These are phyloP conservation scores for Loriculus beryllinus DNA, from an alignment of 2,797 vertebrate species.

Conservation along the genomic window DNA sequence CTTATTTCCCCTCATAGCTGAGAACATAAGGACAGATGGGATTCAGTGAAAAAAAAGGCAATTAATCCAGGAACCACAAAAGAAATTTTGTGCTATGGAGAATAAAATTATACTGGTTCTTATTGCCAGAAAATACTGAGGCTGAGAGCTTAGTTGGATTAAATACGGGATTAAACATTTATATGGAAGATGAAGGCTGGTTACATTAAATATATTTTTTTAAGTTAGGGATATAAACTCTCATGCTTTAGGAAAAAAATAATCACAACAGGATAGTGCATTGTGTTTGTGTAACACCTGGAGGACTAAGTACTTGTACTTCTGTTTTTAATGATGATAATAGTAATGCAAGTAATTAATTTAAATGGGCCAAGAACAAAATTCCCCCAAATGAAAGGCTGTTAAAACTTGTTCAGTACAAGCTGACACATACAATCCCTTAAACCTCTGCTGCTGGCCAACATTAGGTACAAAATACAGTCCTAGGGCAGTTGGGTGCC, in stretches of 20 bases:
- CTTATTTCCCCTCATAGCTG: background rate
- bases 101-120: background rate
- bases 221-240: background rate
- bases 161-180: background rate
- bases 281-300: background rate
- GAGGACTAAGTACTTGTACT: background rate
- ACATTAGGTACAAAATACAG: background rate
- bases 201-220: background rate
- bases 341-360: background rate
- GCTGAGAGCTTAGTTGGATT: background rate
- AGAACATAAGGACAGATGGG: background rate
- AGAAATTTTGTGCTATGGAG: background rate
- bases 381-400: background rate
- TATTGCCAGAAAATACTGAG: background rate
- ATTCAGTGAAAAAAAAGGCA: slow-evolving; percentile 35
- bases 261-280: background rate
- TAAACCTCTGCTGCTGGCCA: background rate
- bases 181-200: background rate
- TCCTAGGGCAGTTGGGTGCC: background rate
- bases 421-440: background rate
- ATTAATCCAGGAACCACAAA: slow-evolving; percentile 24
- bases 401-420: background rate
- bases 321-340: background rate
- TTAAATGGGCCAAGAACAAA: background rate
- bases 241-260: background rate